Conservation (phyloP, 2,113 vertebrate genomes). For the Syngnathus floridae region DNA sequence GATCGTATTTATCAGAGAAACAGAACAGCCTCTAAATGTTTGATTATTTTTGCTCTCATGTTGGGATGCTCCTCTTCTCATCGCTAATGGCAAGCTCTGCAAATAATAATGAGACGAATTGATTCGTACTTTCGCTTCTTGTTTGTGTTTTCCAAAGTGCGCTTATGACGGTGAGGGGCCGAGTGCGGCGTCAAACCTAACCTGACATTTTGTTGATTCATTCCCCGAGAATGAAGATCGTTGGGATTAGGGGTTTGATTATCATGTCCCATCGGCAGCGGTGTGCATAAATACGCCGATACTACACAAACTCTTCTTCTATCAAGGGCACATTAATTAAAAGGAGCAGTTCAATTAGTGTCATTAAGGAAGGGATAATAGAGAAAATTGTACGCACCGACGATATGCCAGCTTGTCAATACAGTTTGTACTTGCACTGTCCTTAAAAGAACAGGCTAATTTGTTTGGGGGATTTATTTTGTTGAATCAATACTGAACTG, state of each 20-base stretch:
- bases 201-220: conserved; percentile 32
- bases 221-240: conserved; percentile 22
- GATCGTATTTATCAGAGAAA: conserved; percentile 36
- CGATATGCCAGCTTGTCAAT: conserved; percentile 37
- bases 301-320: conserved; percentile 38
- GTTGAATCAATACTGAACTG: conserved; percentile 26
- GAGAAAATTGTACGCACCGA: conserved; percentile 38
- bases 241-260: conserved; percentile 42
- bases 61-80: conserved; percentile 13
- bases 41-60: conserved; percentile 11
- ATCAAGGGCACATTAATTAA: conserved; percentile 69
- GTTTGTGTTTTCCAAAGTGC: conserved; percentile 6
- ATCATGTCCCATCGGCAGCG: conserved; percentile 28
- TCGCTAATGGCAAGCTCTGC: conserved; percentile 39
- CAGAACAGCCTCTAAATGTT: conserved; percentile 16
- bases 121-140: conserved; percentile 35
- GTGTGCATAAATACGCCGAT: background rate
- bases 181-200: conserved; percentile 7
- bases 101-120: conserved; percentile 39
- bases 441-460: conserved; percentile 5
- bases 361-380: conserved; percentile 62
- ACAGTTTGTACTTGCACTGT: conserved; percentile 33
- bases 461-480: conserved; percentile 17
- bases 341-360: conserved; percentile 65
- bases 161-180: conserved; percentile 2